phyloP scores from a whole-genome alignment of 2,888 invertebrate species.

The Cheilosia vernalis region DNA sequence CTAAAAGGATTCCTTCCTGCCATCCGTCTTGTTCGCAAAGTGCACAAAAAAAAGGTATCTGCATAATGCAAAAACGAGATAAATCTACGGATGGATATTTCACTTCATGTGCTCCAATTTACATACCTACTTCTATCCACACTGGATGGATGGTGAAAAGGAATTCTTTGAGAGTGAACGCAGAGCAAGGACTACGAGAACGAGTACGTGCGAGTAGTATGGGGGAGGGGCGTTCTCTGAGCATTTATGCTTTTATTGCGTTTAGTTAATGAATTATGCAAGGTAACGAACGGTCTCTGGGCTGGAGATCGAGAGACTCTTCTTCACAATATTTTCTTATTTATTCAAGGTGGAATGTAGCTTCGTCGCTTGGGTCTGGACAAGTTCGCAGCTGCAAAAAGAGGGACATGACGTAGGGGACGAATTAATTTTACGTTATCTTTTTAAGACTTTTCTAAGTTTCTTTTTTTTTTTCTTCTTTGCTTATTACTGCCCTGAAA shows the following conservation, averaged over 20 bases:
- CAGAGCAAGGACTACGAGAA: not conserved
- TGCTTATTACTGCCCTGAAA: slow-evolving; percentile 17
- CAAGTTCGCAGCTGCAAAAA: slow-evolving; percentile 6
- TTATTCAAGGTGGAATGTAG: slow-evolving; percentile 10
- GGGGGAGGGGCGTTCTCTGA: slow-evolving; percentile 36
- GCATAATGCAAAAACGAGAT: slow-evolving; percentile 68
- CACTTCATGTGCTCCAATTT: slow-evolving; percentile 68
- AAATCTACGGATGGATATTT: slow-evolving; percentile 70
- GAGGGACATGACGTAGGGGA: not conserved
- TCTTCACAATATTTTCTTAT: slow-evolving; percentile 3
- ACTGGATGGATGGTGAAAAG: slow-evolving; percentile 4
- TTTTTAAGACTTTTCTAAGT: slow-evolving; percentile 39
- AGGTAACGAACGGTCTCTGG: slow-evolving; percentile 66
- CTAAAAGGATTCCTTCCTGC: slow-evolving; percentile 13
- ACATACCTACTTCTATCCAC: slow-evolving; percentile 66
- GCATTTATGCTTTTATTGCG: slow-evolving; percentile 72
- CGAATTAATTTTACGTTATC: slow-evolving; percentile 38
- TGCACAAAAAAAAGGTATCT: slow-evolving; percentile 41
- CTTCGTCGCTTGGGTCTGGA: not conserved
- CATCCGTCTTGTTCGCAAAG: slow-evolving; percentile 35
- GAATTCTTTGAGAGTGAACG: slow-evolving; percentile 1
- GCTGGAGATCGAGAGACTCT: slow-evolving; percentile 35
- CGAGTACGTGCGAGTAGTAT: not conserved
- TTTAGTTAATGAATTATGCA: slow-evolving; percentile 74
- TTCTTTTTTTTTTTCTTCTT: not conserved